Conservation (phyloP, 2,888 invertebrate genomes). For the Eutolmus rufibarbis region DNA sequence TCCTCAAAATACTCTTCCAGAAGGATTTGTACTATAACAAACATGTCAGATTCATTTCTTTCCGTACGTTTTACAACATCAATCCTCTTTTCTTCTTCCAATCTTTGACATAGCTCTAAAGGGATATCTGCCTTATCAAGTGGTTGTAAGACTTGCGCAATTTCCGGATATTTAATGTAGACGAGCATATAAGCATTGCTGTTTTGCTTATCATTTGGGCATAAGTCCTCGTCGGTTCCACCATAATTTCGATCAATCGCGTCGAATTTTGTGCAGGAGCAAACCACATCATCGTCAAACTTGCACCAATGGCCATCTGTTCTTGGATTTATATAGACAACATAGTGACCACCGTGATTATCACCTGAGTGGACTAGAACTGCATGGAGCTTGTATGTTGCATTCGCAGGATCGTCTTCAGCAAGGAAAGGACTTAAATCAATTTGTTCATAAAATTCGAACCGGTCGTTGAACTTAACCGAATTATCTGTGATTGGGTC, state of each 20-base stretch:
- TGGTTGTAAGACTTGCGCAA: slow-evolving; percentile 83
- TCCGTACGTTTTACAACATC: slow-evolving; percentile 88
- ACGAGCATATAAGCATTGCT: slow-evolving; percentile 99
- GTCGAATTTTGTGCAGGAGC: slow-evolving; percentile 89
- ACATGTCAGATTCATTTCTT: slow-evolving; percentile 91
- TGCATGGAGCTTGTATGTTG: slow-evolving; percentile 88
- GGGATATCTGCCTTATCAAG: slow-evolving; percentile 92
- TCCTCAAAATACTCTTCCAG: slow-evolving; percentile 86
- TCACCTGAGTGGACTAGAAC: slow-evolving; percentile 97
- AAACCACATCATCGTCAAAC: slow-evolving; percentile 98
- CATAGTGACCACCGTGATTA: slow-evolving; percentile 98
- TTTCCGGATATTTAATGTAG: slow-evolving; percentile 88
- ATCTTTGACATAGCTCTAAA: slow-evolving; percentile 79
- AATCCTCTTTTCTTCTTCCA: slow-evolving; percentile 89
- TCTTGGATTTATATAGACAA: slow-evolving; percentile 95
- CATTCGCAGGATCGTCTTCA: slow-evolving; percentile 77
- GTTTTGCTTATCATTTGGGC: slow-evolving; percentile 88
- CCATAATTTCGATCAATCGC: slow-evolving; percentile 97
- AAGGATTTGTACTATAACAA: slow-evolving; percentile 87
- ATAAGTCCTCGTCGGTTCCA: slow-evolving; percentile 88
- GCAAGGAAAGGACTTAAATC: slow-evolving; percentile 85
- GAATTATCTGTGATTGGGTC: slow-evolving; percentile 94
- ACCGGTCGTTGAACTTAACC: slow-evolving; percentile 89
- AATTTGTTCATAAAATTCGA: slow-evolving; percentile 93
- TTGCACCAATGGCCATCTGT: slow-evolving; percentile 88